Conservation (phyloP, 2,888 invertebrate species). For the Campaea margaritaria region DNA sequence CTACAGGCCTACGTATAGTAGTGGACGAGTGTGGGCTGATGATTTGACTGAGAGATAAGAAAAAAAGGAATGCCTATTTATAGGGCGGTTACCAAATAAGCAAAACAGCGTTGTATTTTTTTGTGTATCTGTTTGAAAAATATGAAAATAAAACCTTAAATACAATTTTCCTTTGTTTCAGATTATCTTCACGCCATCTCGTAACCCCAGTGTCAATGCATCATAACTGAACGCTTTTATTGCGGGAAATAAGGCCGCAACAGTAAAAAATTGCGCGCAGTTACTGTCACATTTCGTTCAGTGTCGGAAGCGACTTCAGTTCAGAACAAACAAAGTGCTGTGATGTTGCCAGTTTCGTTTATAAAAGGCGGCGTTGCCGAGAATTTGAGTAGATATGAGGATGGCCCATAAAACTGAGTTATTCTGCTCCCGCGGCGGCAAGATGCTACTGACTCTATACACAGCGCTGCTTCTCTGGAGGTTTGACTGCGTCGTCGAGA, state of each 20-base stretch:
- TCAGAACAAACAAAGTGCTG: slow-evolving; percentile 64
- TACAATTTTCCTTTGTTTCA: slow-evolving; percentile 54
- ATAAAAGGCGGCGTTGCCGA: slow-evolving; percentile 69
- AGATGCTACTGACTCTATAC: slow-evolving; percentile 75
- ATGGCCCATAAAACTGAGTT: slow-evolving; percentile 72
- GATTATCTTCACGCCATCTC: slow-evolving; percentile 42
- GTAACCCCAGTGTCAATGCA: slow-evolving; percentile 49
- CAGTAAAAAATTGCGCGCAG: slow-evolving; percentile 37
- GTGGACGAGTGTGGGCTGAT: too few species aligned
- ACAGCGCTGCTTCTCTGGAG: slow-evolving; percentile 75
- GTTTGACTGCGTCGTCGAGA: slow-evolving; percentile 77
- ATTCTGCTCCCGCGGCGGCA: slow-evolving; percentile 61
- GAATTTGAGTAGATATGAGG: slow-evolving; percentile 69
- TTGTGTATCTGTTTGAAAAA: neutral
- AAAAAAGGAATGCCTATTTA: too few species aligned
- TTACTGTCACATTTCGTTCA: slow-evolving; percentile 49
- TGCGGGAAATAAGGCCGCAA: slow-evolving; percentile 37
- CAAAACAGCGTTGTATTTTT: too few species aligned
- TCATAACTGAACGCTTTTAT: slow-evolving; percentile 49
- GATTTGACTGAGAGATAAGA: too few species aligned
- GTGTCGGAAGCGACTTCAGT: slow-evolving; percentile 54
- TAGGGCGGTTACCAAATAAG: too few species aligned
- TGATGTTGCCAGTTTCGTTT: slow-evolving; percentile 72
- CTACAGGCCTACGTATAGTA: too few species aligned
- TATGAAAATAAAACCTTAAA: slow-evolving; percentile 14